Conservation (phyloP, 2,797 vertebrate genomes). For the Mycteria americana region DNA sequence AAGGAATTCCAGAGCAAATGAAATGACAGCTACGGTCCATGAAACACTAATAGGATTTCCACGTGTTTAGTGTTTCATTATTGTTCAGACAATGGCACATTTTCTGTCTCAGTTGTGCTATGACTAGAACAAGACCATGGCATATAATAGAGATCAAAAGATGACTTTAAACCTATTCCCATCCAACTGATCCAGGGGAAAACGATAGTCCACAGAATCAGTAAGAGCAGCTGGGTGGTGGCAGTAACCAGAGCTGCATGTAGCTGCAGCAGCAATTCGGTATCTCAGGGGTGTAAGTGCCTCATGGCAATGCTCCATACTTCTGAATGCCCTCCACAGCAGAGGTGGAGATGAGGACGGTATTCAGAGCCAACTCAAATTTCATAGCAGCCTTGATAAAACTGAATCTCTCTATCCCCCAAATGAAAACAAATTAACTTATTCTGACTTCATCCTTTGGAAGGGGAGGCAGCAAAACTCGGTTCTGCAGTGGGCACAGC, state of each 20-base stretch:
- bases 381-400: conserved; percentile 18
- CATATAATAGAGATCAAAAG: neutral
- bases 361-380: conserved; percentile 20
- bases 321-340: neutral
- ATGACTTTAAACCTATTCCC: neutral
- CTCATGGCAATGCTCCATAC: neutral
- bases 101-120: neutral
- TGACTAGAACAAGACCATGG: neutral
- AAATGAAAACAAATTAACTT: conserved; percentile 30
- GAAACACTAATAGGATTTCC: conserved; percentile 43
- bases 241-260: neutral
- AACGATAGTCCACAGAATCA: neutral
- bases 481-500: neutral
- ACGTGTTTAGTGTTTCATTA: neutral
- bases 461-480: neutral
- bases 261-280: neutral
- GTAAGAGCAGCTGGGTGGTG: neutral
- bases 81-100: neutral
- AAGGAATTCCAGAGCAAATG: conserved; percentile 42
- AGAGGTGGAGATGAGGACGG: fast-evolving
- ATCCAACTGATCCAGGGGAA: neutral
- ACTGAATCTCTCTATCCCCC: neutral
- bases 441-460: neutral
- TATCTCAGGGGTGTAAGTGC: neutral
- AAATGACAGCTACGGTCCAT: neutral